Conservation (phyloP, 2,888 invertebrate species). For the Ypsolopha sequella region DNA sequence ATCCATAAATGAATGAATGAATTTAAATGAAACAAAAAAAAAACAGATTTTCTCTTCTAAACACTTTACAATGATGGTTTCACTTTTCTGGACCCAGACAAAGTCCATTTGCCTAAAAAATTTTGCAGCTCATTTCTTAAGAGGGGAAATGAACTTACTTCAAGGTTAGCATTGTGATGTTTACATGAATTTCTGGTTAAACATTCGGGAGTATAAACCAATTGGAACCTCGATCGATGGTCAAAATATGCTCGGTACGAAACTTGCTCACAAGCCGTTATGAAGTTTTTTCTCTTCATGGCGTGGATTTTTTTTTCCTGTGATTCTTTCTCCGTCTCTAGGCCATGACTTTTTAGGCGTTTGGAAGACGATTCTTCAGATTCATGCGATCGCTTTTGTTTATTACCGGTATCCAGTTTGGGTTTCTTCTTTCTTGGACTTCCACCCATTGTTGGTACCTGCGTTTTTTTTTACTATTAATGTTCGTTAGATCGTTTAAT, state of each 20-base stretch:
- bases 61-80: too few species aligned
- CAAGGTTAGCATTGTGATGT: conserved; percentile 24
- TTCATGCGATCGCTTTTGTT: conserved; percentile 15
- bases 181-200: conserved; percentile 24
- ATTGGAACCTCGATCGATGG: conserved; percentile 30
- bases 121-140: too few species aligned
- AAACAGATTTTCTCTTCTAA: too few species aligned
- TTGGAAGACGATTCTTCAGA: conserved; percentile 13
- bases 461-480: too few species aligned
- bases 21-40: too few species aligned
- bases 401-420: conserved; percentile 18
- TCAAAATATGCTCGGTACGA: conserved; percentile 41
- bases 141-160: conserved; percentile 23
- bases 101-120: too few species aligned
- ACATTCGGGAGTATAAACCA: conserved; percentile 39
- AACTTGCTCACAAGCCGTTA: conserved; percentile 46
- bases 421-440: conserved; percentile 4
- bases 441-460: background rate
- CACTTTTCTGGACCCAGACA: too few species aligned
- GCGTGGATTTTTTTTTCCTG: conserved; percentile 17
- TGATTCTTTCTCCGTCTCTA: conserved; percentile 18
- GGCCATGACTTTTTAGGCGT: conserved; percentile 21
- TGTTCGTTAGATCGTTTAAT: too few species aligned
- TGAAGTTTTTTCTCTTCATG: conserved; percentile 40
- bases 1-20: too few species aligned